Evolutionary conservation across 2,797 vertebrate species (phyloP), one percentile per base, ranked within the genome.

Genomic region (Microctenopoma stevenorrisi): DNA sequence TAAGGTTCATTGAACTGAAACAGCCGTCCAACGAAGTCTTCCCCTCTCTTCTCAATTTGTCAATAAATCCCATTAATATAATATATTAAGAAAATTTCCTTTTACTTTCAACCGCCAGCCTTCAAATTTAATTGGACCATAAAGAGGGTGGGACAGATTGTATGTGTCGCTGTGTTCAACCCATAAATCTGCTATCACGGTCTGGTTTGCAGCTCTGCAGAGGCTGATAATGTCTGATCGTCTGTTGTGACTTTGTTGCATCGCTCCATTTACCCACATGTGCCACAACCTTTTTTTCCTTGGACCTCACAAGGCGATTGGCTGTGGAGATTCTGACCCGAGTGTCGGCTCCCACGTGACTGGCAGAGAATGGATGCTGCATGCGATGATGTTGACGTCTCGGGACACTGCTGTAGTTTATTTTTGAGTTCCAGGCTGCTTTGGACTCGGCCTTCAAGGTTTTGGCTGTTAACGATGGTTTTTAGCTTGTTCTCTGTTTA

Each of bases 341-440:
- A 68, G 59, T 67, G 46, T 57, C 71, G 59, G 78, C 72, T 74
- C 54, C 67, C 64, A 42, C 44, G 37, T 33, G 71, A 75, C 77
- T 76, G 56, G 65, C 1, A 16, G 57, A 83, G 67, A 82, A 52
- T 65, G 44, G 53, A 74, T 79, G 84, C 79, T 91, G 90, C 91
- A 91, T 92, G 93, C 76, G 70, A 65, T 67, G 74, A 72, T 82
- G 65, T 58, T 56, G 66, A 66, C 22, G 12, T 75, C 63, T 84
- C 54, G 64, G 76, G 50, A 70, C 50, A 53, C 60, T 61, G 78
- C 69, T 72, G 69, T 81, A 52, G 64, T 84, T 78, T 83, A 64
- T 85, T 79, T 74, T 76, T 79, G 54, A 66, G 82, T 77, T 81
- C 68, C 44, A 3, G 55, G 64, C 64, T 74, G 72, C 76, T 79